Evolutionary conservation across 2,888 invertebrate species (phyloP).

Genomic region (Crematogaster levior): DNA sequence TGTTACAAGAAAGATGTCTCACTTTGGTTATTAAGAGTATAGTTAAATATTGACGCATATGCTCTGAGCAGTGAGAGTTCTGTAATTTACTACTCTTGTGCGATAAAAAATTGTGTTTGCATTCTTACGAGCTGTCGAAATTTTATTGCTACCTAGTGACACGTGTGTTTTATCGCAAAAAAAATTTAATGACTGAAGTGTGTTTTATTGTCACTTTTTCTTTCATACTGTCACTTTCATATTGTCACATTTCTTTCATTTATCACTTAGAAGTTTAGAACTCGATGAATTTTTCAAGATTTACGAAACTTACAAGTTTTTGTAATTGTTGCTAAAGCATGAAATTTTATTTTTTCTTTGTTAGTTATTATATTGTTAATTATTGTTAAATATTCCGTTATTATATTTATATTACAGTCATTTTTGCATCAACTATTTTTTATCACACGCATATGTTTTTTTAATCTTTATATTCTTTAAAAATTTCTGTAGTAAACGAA

Average conservation of each 20-base stretch:
- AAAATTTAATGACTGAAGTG: not conserved
- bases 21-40: not conserved
- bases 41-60: slow-evolving; percentile 36
- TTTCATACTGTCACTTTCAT: not conserved
- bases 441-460: not conserved
- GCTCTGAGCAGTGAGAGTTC: not conserved
- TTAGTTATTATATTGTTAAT: too few relatives aligned
- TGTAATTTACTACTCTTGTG: not conserved
- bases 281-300: not conserved
- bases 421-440: not conserved
- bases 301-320: not conserved
- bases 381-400: too few relatives aligned
- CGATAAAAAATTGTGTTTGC: not conserved
- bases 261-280: not conserved
- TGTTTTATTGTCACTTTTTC: not conserved
- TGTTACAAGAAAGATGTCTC: too few relatives aligned
- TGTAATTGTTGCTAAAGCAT: not conserved
- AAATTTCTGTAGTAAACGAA: too few relatives aligned
- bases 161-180: slow-evolving; percentile 1
- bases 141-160: not conserved
- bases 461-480: not conserved
- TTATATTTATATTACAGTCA: too few relatives aligned
- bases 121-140: not conserved
- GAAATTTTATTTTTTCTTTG: not conserved
- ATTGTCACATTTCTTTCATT: too few relatives aligned